Evolutionary conservation across 2,797 vertebrate species (phyloP).

Genomic region (Hafferia zeledoni): DNA sequence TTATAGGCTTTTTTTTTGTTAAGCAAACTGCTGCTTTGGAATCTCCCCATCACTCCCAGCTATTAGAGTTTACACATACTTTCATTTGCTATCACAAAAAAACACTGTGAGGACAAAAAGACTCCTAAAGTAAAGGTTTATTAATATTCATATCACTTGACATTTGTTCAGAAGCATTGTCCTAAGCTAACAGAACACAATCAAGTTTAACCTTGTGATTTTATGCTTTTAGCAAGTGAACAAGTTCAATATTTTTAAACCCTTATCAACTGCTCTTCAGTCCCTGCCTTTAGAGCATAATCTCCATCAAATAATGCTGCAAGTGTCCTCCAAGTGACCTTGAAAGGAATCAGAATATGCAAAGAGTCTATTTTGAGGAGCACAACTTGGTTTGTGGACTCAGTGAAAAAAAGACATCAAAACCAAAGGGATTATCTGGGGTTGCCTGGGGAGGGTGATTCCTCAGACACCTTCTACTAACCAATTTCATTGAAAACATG

Average conservation of each 20-base stretch:
- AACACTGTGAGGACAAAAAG: neutral
- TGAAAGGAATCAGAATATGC: conserved; percentile 11
- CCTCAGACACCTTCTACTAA: neutral
- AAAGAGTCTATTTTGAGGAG: neutral
- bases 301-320: conserved; percentile 36
- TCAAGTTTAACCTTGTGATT: conserved; percentile 35
- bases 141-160: conserved; percentile 58
- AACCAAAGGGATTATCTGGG: neutral
- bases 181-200: neutral
- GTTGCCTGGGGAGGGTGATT: neutral
- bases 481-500: neutral
- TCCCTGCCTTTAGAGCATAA: conserved; percentile 28
- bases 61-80: neutral
- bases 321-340: conserved; percentile 52
- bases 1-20: fast-evolving
- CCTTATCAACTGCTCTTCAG: conserved; percentile 47
- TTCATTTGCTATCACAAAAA: neutral
- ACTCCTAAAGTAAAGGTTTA: neutral
- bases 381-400: neutral
- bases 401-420: neutral
- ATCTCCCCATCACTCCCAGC: neutral
- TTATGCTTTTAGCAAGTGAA: neutral
- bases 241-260: conserved; percentile 22
- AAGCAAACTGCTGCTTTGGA: neutral
- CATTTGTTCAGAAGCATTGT: conserved; percentile 15